Conservation (phyloP, 1,140 invertebrate genomes). For the Hermatobates lingyangjiaoensis region DNA sequence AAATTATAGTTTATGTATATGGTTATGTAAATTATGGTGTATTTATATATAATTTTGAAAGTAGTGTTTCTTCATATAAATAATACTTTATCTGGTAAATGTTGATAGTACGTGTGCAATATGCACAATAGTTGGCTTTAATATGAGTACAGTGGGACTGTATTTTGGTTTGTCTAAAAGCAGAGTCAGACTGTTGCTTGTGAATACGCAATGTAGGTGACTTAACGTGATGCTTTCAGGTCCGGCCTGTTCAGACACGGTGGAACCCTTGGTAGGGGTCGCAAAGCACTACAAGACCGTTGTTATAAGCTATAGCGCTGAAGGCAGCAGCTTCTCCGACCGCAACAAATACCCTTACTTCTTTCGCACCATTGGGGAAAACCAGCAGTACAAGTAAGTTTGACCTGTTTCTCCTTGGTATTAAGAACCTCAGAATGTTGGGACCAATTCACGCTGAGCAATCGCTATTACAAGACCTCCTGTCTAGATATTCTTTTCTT, state of each 20-base stretch:
- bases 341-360: constrained; percentile 58
- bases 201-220: background rate
- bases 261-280: constrained; percentile 62
- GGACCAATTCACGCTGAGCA: no score
- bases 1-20: no score
- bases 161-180: background rate
- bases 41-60: no score
- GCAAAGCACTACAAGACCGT: constrained; percentile 56
- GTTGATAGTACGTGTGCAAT: no score
- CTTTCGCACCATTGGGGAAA: constrained; percentile 64
- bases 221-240: constrained; percentile 26
- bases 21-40: no score
- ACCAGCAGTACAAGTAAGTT: constrained; percentile 47
- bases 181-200: background rate
- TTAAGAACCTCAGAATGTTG: no score
- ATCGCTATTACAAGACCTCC: no score
- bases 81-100: no score
- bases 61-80: no score
- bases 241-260: constrained; percentile 69
- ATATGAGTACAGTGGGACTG: background rate
- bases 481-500: no score
- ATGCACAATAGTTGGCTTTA: background rate
- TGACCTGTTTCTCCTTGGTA: no score
- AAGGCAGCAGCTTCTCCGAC: constrained; percentile 49
- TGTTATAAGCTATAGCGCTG: constrained; percentile 64